A percentile compares a stretch with the other conserved stretches of the same genome.
Conservation (phyloP, 2,888 invertebrate genomes). For the Isotomurus palustris region DNA sequence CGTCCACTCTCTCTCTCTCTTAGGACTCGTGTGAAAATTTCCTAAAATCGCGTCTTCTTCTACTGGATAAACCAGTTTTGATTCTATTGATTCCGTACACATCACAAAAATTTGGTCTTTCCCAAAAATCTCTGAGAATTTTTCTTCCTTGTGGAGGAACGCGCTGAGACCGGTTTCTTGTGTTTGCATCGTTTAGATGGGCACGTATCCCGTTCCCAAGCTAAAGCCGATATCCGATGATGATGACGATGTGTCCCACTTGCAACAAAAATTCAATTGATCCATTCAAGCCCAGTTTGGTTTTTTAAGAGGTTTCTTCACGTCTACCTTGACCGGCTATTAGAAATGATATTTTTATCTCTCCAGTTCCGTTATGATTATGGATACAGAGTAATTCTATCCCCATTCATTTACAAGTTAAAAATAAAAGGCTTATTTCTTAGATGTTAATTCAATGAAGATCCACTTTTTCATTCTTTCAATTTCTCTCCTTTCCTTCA, state of each 20-base stretch:
- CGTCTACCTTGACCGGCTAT: not conserved
- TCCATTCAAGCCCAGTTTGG: constrained; percentile 8
- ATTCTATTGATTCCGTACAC: constrained; percentile 16
- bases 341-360: constrained; percentile 10
- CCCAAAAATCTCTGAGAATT: constrained; percentile 25
- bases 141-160: too few relatives aligned
- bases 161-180: constrained; percentile 30
- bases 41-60: constrained; percentile 8
- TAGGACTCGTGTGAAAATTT: constrained; percentile 33
- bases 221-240: constrained; percentile 14
- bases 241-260: too few relatives aligned
- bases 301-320: constrained; percentile 1
- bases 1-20: constrained; percentile 19
- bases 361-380: constrained; percentile 1
- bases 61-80: constrained; percentile 25
- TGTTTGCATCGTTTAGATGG: too few relatives aligned
- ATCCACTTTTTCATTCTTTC: constrained; percentile 21
- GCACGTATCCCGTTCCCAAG: constrained; percentile 28
- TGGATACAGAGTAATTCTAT: not conserved
- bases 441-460: constrained; percentile 14
- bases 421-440: constrained; percentile 5
- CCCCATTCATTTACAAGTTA: not conserved
- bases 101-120: constrained; percentile 14
- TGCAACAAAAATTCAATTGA: constrained; percentile 16
- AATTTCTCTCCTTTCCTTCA: constrained; percentile 6